Percentiles rank a stretch among this genome's conserved stretches.
Conservation (phyloP, 2,888 invertebrate species). For the Caenorhabditis sp. region DNA sequence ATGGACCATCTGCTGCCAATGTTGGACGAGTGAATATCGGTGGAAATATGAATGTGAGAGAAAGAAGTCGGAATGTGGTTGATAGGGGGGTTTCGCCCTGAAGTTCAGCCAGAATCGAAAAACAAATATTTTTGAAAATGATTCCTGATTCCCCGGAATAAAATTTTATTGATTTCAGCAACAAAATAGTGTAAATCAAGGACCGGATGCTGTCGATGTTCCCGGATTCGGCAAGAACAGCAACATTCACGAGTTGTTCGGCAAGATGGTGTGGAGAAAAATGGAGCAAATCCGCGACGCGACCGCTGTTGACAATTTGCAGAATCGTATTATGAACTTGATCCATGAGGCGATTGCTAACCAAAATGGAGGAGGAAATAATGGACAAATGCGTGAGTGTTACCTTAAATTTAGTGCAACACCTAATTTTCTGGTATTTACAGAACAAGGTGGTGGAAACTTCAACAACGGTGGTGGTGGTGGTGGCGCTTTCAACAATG, state of each 20-base stretch:
- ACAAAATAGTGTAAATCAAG: conserved; percentile 1
- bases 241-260: conserved; percentile 53
- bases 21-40: conserved; percentile 33
- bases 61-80: not conserved
- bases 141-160: not conserved
- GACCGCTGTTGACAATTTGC: conserved; percentile 43
- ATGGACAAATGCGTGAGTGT: not conserved
- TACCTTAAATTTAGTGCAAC: not conserved
- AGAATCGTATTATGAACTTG: conserved; percentile 50
- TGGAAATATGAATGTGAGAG: conserved; percentile 15
- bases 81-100: not conserved
- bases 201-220: conserved; percentile 32
- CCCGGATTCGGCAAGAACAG: conserved; percentile 54
- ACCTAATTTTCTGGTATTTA: not conserved
- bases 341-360: conserved; percentile 44
- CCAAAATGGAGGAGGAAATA: conserved; percentile 12
- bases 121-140: not conserved
- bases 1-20: conserved; percentile 36
- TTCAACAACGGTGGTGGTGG: not conserved
- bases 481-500: not conserved
- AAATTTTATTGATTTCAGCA: not conserved
- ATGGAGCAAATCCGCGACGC: conserved; percentile 49
- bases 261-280: conserved; percentile 55
- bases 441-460: not conserved
- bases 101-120: not conserved